Conservation (phyloP, 2,113 vertebrate species). For the Antechinus stuartii region DNA sequence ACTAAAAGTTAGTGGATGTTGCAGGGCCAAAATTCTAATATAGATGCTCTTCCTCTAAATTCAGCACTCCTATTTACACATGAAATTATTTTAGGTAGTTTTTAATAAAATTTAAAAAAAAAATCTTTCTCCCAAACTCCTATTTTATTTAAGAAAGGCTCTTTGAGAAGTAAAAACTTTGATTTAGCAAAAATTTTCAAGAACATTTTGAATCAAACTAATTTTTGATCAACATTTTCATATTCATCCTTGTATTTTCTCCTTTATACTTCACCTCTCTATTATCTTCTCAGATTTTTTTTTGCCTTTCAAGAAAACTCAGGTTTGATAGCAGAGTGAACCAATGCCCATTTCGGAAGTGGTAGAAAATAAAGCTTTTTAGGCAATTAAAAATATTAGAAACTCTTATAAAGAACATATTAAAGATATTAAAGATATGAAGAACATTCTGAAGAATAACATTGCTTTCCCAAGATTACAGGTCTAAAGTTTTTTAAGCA, state of each 20-base stretch:
- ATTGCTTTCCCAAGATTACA: no score
- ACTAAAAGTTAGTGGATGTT: background rate
- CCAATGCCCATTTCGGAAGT: no score
- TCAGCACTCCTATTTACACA: background rate
- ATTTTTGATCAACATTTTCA: background rate
- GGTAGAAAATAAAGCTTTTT: no score
- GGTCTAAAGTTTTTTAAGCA: no score
- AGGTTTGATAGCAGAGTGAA: background rate
- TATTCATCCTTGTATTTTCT: background rate
- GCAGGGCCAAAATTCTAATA: background rate
- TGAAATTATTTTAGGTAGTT: background rate
- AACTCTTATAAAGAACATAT: no score
- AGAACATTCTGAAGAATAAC: no score
- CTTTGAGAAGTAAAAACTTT: background rate
- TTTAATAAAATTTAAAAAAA: background rate
- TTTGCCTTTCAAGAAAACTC: background rate
- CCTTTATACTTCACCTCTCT: background rate
- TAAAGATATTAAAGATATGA: no score
- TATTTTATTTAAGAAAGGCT: background rate
- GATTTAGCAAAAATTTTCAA: background rate
- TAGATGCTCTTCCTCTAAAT: background rate
- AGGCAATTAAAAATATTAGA: no score
- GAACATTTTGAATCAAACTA: background rate
- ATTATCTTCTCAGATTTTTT: background rate
- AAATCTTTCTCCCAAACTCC: background rate